Evolutionary conservation across 1,140 invertebrate genomes (phyloP).

Genomic region (Diprion similis): DNA sequence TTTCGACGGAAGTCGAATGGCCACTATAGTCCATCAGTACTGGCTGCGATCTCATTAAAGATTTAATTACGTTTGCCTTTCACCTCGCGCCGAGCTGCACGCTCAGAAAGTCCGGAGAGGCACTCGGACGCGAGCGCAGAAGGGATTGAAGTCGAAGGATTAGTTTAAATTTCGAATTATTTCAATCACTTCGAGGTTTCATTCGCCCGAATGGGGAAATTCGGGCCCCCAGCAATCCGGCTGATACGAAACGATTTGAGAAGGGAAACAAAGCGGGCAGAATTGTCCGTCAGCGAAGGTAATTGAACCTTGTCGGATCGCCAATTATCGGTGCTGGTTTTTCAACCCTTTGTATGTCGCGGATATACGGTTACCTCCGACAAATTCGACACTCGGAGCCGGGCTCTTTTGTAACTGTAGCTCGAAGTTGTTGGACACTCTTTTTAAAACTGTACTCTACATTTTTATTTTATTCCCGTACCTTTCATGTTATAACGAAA

Average conservation of each 20-base stretch:
- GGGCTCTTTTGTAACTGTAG: too few species aligned
- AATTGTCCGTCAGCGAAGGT: neutral
- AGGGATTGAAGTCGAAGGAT: neutral
- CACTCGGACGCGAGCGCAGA: neutral
- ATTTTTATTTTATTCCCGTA: neutral
- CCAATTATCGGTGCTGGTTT: neutral
- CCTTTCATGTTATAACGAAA: neutral
- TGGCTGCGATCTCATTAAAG: neutral
- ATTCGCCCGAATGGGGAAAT: neutral
- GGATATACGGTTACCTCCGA: neutral
- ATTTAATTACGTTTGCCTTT: conserved; percentile 6
- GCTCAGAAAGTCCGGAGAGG: neutral
- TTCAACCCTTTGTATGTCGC: neutral
- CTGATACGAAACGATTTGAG: neutral
- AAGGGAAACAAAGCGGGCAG: neutral
- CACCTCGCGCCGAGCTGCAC: neutral
- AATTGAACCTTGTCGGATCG: neutral
- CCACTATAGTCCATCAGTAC: too few species aligned
- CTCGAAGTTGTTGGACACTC: neutral
- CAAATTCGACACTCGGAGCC: neutral
- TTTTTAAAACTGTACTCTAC: neutral
- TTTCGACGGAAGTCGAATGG: too few species aligned
- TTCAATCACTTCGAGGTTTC: neutral
- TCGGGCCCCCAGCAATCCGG: neutral
- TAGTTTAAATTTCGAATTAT: neutral